Evolutionary conservation across 2,113 vertebrate species (phyloP).

Genomic region (Anolis sagrei): DNA sequence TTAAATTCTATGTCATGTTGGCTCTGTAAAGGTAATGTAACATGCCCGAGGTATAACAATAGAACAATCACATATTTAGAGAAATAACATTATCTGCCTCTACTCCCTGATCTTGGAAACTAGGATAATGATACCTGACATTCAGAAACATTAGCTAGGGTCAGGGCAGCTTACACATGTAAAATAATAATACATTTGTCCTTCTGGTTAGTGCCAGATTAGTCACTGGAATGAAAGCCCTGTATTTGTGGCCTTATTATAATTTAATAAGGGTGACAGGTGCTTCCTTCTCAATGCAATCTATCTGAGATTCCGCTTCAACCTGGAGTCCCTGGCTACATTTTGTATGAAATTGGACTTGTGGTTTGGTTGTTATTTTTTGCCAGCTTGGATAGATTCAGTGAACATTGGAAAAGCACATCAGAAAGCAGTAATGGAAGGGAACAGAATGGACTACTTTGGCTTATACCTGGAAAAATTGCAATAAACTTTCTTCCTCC

Average conservation of each 20-base stretch:
- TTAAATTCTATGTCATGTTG: too few relatives aligned
- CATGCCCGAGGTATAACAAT: neutral
- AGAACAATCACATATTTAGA: neutral
- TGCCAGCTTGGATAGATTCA: neutral
- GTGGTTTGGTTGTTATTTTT: neutral
- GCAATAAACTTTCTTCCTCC: neutral
- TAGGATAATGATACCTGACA: slow-evolving; percentile 1
- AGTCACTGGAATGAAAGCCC: neutral
- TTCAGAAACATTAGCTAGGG: neutral
- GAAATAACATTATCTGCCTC: neutral
- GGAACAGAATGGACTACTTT: slow-evolving; percentile 18
- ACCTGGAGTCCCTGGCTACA: neutral
- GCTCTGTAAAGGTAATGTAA: neutral
- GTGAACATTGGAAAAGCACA: slow-evolving; percentile 34
- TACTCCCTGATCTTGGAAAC: neutral
- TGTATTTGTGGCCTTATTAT: slow-evolving; percentile 13
- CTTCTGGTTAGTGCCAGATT: neutral
- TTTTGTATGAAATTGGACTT: neutral
- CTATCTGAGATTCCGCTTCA: fast-evolving
- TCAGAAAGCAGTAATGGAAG: fast-evolving
- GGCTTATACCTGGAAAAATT: slow-evolving; percentile 19
- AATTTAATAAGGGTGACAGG: neutral
- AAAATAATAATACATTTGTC: slow-evolving; percentile 14
- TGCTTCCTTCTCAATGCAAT: neutral
- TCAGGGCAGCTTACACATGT: neutral